Evolutionary conservation across 2,888 invertebrate species (phyloP).

Genomic region (Steinernema hermaphroditum): DNA sequence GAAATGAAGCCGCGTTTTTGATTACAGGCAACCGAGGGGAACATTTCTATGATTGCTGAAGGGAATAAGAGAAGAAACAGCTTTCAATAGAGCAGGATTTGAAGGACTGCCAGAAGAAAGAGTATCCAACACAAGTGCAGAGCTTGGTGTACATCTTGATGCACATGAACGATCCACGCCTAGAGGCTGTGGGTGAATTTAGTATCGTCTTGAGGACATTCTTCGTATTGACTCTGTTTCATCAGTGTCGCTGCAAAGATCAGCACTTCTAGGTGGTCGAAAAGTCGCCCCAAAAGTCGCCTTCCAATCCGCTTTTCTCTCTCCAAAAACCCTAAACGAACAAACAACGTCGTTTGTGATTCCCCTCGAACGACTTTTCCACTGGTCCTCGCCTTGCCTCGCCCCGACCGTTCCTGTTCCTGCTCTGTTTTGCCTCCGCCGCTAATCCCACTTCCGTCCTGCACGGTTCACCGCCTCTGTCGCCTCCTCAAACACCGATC

Average conservation of each 20-base stretch:
- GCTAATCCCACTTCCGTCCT: constrained; percentile 9
- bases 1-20: background rate
- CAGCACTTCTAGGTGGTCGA: too few species aligned
- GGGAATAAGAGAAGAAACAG: constrained; percentile 5
- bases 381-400: background rate
- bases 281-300: too few species aligned
- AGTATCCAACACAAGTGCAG: too few species aligned
- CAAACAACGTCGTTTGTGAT: background rate
- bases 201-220: too few species aligned
- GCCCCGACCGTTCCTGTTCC: background rate
- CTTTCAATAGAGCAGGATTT: constrained; percentile 14
- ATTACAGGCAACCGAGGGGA: too few species aligned
- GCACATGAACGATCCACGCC: too few species aligned
- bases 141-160: too few species aligned
- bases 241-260: too few species aligned
- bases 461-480: constrained; percentile 26
- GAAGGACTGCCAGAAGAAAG: background rate
- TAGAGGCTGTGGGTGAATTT: too few species aligned
- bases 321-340: constrained; percentile 13
- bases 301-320: constrained; percentile 12
- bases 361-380: constrained; percentile 11
- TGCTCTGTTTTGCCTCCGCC: background rate
- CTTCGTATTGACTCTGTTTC: too few species aligned
- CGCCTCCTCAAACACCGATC: background rate
- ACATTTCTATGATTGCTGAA: background rate